These are phyloP conservation scores for Pomatorhinus ruficollis DNA, from an alignment of 2,113 vertebrate species.

Conservation along the genomic window DNA sequence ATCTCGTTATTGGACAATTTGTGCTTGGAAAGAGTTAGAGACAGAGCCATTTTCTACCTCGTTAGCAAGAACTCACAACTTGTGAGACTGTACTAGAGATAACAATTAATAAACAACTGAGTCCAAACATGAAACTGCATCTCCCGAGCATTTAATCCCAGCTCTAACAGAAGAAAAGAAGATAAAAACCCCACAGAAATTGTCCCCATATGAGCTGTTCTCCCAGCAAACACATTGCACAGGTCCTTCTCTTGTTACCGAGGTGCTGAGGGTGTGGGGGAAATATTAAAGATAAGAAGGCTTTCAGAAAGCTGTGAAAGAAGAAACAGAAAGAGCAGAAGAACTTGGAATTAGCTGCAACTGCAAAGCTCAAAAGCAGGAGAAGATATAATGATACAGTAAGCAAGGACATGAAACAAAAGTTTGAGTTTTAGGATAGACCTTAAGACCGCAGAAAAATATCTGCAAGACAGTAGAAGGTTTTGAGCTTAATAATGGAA, in stretches of 20 bases:
- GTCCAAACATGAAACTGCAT: background rate
- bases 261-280: background rate
- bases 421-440: background rate
- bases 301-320: background rate
- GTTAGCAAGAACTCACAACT: background rate
- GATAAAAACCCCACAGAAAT: background rate
- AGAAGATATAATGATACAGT: background rate
- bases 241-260: background rate
- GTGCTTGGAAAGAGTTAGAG: background rate
- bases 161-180: background rate
- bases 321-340: background rate
- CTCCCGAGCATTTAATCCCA: background rate
- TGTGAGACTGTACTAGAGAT: background rate
- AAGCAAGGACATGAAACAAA: background rate
- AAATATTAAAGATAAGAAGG: background rate
- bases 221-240: background rate
- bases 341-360: background rate
- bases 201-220: background rate
- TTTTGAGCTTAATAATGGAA: no score
- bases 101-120: background rate
- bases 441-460: background rate
- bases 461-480: no score
- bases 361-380: background rate
- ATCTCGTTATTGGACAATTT: background rate
- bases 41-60: background rate